Percentiles rank a stretch among this genome's conserved stretches.
These are phyloP conservation scores for Haliclystus octoradiatus DNA, from an alignment of 30 jellyfish, hydroid and myxozoan genomes.

Conservation along the genomic window DNA sequence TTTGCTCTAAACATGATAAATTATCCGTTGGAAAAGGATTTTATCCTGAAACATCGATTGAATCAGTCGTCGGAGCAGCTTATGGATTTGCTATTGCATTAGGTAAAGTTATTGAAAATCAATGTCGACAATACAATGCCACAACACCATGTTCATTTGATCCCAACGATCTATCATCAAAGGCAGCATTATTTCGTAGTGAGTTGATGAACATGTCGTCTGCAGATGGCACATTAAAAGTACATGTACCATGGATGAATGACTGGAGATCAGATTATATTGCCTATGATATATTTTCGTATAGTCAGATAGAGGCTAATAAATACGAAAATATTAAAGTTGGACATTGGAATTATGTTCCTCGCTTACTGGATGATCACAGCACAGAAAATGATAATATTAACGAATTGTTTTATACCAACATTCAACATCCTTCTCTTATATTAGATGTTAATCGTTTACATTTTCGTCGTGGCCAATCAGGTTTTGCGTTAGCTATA, in stretches of 20 bases:
- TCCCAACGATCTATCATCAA: constrained; percentile 2
- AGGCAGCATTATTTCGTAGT: constrained; percentile 1
- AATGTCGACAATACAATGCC: constrained; percentile 5
- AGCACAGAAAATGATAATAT: not conserved
- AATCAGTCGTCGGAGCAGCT: constrained; percentile 50
- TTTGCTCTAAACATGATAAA: not conserved
- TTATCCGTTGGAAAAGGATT: constrained; percentile 57
- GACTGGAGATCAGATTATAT: not conserved
- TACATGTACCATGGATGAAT: constrained; percentile 20
- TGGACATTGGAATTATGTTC: not conserved
- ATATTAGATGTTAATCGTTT: not conserved
- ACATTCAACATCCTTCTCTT: not conserved
- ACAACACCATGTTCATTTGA: constrained; percentile 10
- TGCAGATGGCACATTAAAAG: constrained; percentile 62
- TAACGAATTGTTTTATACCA: not conserved
- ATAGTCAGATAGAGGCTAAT: not conserved
- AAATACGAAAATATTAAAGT: not conserved
- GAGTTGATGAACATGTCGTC: constrained; percentile 32
- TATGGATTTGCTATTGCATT: constrained; percentile 50
- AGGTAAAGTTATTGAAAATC: constrained; percentile 10
- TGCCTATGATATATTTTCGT: not conserved
- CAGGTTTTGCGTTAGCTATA: constrained; percentile 13
- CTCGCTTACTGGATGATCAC: no score
- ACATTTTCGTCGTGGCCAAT: not conserved
- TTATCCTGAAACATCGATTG: constrained; percentile 67